Percentiles rank a stretch among this genome's conserved stretches.
Conservation (phyloP, 1,140 invertebrate species). For the Chironomus tepperi region DNA sequence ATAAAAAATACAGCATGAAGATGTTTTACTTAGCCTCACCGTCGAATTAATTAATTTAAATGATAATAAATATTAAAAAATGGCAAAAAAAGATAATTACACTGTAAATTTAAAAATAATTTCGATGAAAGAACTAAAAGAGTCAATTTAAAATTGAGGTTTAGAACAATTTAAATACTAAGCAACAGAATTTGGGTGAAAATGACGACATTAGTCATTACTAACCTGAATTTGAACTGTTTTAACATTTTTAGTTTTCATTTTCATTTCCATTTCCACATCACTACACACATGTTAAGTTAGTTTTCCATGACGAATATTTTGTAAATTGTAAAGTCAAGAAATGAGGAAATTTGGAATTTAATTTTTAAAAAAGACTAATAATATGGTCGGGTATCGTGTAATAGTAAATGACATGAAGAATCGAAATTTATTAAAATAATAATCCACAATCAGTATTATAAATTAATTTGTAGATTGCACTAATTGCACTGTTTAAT, state of each 20-base stretch:
- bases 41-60: not conserved
- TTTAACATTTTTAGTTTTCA: too few species aligned
- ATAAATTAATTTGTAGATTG: conserved; percentile 24
- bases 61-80: not conserved
- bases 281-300: too few species aligned
- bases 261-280: too few species aligned
- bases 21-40: not conserved
- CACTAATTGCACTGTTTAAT: conserved; percentile 35
- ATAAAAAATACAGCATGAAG: not conserved
- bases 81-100: not conserved
- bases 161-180: conserved; percentile 12
- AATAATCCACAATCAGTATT: not conserved
- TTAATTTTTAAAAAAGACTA: too few species aligned
- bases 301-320: too few species aligned
- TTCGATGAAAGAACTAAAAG: conserved; percentile 20
- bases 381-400: too few species aligned
- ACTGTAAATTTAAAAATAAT: conserved; percentile 23
- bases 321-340: too few species aligned
- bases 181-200: conserved; percentile 2
- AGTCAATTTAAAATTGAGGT: conserved; percentile 21
- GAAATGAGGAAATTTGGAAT: too few species aligned
- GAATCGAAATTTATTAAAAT: too few species aligned
- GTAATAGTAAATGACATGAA: too few species aligned
- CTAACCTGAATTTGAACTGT: too few species aligned
- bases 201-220: not conserved